Evolutionary conservation across 2,113 vertebrate species (phyloP), one percentile per base, ranked within the genome.

Genomic region (Sialia sialis): DNA sequence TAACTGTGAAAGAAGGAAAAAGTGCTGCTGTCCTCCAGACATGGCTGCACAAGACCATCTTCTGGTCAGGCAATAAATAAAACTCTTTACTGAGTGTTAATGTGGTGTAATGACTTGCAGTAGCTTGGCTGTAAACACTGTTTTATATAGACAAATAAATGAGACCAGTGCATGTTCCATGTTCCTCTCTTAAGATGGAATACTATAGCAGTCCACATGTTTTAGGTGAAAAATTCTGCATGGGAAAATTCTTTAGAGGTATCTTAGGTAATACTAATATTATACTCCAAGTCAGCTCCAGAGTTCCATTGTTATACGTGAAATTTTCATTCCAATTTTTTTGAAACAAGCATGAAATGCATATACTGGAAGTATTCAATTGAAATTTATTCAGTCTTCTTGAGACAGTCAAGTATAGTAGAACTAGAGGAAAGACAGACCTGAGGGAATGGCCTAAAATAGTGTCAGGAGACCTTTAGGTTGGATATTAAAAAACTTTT

Each of bases 11-110:
- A 49, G 54, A 44, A 38, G 11, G 16, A 73, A 79, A 79, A 54
- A 48, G 39, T 26, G 51, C 26, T 46, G 3, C 22, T 89, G 46
- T 81, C 43, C 52, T 78, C 56, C 2, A 19, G 73, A 62, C 21
- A 8, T 39, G 52, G 46, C 80, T 91, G 20, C 52, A 30, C 39
- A 84, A 84, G 74, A 87, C 60, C 84, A 84, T 84, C 89, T 94
- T 93, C 84, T 92, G 83, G 84, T 74, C 69, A 93, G 87, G 91
- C 52, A 94, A 86, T 78, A 92, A 84, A 77, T 38, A 22, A 49
- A 91, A 58, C 38, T n/a, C 21, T 80, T 51, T 32, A 44, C 16
- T 34, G 54, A 36, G 11, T 48, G 22, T 23, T 76, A 34, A 58
- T 38, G 20, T 8, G 54, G 26, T 34, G 5, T 81, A 49, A 2